Conservation (phyloP, 2,797 vertebrate genomes). For the Psittacula echo region DNA sequence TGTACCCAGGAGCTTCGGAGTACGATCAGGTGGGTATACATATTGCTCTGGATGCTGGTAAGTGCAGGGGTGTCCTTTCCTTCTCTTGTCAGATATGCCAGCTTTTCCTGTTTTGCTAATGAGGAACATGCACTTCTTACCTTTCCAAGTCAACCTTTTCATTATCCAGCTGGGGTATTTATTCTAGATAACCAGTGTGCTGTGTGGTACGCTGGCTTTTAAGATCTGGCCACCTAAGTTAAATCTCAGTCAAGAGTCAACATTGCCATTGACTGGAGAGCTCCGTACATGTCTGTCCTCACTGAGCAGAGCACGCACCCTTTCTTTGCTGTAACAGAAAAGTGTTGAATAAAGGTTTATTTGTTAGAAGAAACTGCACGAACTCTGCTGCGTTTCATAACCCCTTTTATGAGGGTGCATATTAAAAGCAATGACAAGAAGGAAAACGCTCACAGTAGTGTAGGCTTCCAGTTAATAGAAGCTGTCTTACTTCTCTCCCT, state of each 20-base stretch:
- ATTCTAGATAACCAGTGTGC: background rate
- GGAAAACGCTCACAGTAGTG: background rate
- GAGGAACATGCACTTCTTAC: background rate
- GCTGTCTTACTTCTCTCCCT: background rate
- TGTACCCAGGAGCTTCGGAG: constrained; percentile 96
- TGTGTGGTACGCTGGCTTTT: background rate
- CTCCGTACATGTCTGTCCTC: background rate
- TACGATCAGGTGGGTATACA: constrained; percentile 91
- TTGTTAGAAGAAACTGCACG: constrained; percentile 3
- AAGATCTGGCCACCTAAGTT: background rate
- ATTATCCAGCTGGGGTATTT: background rate
- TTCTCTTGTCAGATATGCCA: background rate
- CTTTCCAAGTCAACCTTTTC: background rate
- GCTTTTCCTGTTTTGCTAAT: background rate
- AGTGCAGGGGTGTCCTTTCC: background rate
- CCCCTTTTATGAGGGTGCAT: background rate
- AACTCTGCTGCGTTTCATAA: background rate
- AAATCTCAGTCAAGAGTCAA: background rate
- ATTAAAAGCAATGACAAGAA: constrained; percentile 39
- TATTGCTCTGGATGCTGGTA: constrained; percentile 4
- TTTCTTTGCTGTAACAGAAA: constrained; percentile 1
- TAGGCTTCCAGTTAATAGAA: constrained; percentile 44
- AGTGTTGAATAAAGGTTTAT: constrained; percentile 16
- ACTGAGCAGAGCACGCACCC: constrained; percentile 10
- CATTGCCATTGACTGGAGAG: background rate